These are phyloP conservation scores for Dryobota labecula DNA, from an alignment of 2,888 invertebrate genomes.

Conservation along the genomic window DNA sequence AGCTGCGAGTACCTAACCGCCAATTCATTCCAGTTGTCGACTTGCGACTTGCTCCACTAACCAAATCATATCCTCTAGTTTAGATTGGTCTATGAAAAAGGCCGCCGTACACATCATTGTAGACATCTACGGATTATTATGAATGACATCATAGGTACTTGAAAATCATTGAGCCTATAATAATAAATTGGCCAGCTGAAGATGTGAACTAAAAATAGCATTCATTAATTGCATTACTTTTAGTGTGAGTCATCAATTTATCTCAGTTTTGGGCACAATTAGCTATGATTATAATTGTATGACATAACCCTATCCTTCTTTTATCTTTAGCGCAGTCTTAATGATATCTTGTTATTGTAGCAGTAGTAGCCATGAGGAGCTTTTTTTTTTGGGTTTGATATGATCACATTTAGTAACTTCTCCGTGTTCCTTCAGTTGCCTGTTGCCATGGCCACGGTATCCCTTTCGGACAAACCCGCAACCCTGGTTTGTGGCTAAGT, in stretches of 20 bases:
- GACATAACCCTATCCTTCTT: conserved; percentile 34
- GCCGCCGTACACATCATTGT: conserved; percentile 29
- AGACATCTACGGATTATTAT: conserved; percentile 23
- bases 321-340: conserved; percentile 50
- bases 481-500: no score
- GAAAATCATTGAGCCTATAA: conserved; percentile 52
- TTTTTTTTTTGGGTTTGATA: no score
- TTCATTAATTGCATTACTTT: conserved; percentile 60
- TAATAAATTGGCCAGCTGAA: conserved; percentile 57
- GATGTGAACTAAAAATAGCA: conserved; percentile 66
- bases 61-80: background rate
- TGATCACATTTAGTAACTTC: no score
- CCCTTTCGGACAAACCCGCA: no score
- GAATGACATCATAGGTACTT: conserved; percentile 60
- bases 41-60: background rate
- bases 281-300: conserved; percentile 45
- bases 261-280: conserved; percentile 54
- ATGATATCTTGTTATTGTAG: background rate
- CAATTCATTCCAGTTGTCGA: background rate
- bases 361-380: no score
- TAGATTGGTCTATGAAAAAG: conserved; percentile 13
- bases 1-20: background rate
- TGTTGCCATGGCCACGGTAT: no score
- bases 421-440: no score
- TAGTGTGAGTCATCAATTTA: conserved; percentile 60